A percentile compares a stretch with the other conserved stretches of the same genome.
Conservation (phyloP, 2,113 vertebrate genomes). For the Nyctibius bracteatus region DNA sequence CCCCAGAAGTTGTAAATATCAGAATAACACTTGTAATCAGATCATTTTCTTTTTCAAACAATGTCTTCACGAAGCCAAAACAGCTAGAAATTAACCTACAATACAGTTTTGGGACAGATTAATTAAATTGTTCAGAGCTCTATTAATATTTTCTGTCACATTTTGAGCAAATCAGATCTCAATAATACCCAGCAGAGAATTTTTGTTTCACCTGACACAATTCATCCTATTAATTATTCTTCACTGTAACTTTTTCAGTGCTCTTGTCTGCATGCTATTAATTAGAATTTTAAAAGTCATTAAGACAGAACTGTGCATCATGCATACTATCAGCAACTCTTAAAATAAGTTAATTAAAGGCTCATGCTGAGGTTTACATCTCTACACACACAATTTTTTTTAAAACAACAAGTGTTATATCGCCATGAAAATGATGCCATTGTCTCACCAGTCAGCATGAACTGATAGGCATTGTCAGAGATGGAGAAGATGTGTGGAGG, state of each 20-base stretch:
- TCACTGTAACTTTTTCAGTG: not conserved
- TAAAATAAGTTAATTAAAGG: not conserved
- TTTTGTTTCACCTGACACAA: not conserved
- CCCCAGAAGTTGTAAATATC: not conserved
- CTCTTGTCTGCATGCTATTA: not conserved
- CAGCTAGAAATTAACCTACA: not conserved
- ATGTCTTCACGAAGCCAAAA: not conserved
- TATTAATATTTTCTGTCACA: not conserved
- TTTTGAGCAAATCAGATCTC: not conserved
- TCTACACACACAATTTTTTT: not conserved
- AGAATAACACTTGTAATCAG: not conserved
- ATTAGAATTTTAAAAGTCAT: not conserved
- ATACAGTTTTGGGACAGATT: not conserved
- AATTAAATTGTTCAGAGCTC: not conserved
- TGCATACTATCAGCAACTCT: not conserved
- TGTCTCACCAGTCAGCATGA: not conserved
- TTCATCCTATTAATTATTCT: not conserved
- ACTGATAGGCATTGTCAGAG: not conserved
- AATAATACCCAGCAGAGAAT: not conserved
- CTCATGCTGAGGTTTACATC: not conserved
- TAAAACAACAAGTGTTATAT: not conserved
- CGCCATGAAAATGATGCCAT: not conserved
- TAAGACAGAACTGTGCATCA: not conserved
- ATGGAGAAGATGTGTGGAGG: slow-evolving; percentile 74
- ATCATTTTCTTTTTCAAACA: not conserved